Conservation (phyloP, 2,113 vertebrate genomes). For the Isurus oxyrinchus region DNA sequence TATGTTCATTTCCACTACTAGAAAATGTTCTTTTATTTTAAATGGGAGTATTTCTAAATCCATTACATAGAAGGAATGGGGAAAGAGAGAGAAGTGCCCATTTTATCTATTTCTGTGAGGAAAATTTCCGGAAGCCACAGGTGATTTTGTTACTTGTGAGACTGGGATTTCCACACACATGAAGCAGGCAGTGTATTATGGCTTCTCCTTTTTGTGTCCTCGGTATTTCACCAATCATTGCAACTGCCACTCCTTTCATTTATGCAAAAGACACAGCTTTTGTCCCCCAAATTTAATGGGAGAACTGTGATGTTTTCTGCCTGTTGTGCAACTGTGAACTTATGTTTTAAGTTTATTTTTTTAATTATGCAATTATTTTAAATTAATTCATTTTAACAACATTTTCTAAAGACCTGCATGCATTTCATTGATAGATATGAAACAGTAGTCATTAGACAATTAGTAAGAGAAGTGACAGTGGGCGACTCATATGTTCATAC, state of each 20-base stretch:
- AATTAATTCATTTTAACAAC: not conserved
- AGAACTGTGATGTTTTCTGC: not conserved
- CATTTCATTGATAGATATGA: not conserved
- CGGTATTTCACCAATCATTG: not conserved
- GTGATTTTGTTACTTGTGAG: not conserved
- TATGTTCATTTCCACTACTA: not conserved
- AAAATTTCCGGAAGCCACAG: not conserved
- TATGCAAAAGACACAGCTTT: not conserved
- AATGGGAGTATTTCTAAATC: not conserved
- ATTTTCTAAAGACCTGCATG: not conserved
- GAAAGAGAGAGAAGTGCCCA: not conserved
- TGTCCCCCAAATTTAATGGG: not conserved
- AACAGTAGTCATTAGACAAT: not conserved
- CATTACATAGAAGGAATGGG: not conserved
- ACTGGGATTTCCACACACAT: not conserved
- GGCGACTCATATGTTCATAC: not conserved
- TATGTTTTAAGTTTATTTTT: not conserved
- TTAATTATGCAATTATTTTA: not conserved
- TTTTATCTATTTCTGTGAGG: not conserved
- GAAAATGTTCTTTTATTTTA: not conserved
- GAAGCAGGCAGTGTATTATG: not conserved
- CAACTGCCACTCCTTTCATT: not conserved
- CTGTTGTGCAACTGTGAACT: not conserved
- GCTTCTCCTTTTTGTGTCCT: not conserved
- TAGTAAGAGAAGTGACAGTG: not conserved